phyloP scores from a whole-genome alignment of 1,140 invertebrate species.

The Choristoneura fumiferana region DNA sequence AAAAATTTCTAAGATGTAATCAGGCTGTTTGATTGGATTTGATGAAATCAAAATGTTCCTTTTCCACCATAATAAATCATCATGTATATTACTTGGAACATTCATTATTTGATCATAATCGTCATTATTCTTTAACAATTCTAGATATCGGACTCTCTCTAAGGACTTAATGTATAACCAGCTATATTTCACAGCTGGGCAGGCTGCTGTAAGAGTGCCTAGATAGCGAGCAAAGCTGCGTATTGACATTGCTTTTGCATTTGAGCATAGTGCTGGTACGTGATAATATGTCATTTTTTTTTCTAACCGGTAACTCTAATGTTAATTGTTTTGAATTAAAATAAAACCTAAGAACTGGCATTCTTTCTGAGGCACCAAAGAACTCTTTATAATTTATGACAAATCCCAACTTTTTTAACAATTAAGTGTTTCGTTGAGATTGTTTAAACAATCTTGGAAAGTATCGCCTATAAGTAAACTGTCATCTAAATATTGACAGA shows the following conservation, averaged over 20 bases:
- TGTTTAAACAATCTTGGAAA: not conserved
- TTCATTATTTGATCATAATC: not conserved
- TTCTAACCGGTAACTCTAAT: not conserved
- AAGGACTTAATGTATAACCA: slow-evolving; percentile 4
- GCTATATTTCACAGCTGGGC: not conserved
- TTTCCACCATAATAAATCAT: not conserved
- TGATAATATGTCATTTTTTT: not conserved
- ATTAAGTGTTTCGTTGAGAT: not conserved
- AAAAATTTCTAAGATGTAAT: not conserved
- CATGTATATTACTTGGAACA: not conserved
- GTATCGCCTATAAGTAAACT: not conserved
- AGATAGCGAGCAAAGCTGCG: not conserved
- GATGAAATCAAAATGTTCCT: not conserved
- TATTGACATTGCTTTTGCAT: not conserved
- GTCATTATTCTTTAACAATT: not conserved
- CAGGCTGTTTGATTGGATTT: not conserved
- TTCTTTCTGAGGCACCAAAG: not conserved
- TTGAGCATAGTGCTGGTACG: too few species aligned
- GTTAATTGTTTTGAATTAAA: not conserved
- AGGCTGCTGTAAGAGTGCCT: not conserved
- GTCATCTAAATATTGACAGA: slow-evolving; percentile 17
- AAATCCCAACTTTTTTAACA: slow-evolving; percentile 6
- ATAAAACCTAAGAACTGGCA: slow-evolving; percentile 3
- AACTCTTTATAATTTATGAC: slow-evolving; percentile 15
- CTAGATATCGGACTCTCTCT: not conserved